Evolutionary conservation across 2,888 invertebrate species (phyloP).

Genomic region (Cabera pusaria): DNA sequence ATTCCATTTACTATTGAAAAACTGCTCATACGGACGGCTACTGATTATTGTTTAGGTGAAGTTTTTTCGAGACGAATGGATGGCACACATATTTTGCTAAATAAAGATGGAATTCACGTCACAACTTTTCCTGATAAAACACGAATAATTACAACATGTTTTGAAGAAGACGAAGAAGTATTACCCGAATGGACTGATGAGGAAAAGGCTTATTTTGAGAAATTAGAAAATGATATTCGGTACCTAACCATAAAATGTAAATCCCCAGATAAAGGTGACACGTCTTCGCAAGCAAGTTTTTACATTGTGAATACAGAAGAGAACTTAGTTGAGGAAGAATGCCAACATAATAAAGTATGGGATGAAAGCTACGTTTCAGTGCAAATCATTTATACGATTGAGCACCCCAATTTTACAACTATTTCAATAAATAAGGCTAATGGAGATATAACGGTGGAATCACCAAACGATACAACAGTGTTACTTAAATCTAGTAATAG

Average conservation of each 20-base stretch:
- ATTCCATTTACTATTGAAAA: slow-evolving; percentile 50
- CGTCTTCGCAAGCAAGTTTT: too few relatives aligned
- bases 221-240: too few relatives aligned
- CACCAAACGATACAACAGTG: slow-evolving; percentile 59
- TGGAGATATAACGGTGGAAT: slow-evolving; percentile 54
- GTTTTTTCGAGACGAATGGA: slow-evolving; percentile 70
- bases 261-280: too few relatives aligned
- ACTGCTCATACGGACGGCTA: slow-evolving; percentile 64
- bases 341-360: too few relatives aligned
- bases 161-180: slow-evolving; percentile 62
- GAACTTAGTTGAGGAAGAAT: too few relatives aligned
- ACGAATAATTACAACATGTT: slow-evolving; percentile 57
- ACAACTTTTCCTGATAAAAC: slow-evolving; percentile 69
- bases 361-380: slow-evolving; percentile 71
- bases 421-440: slow-evolving; percentile 65
- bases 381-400: slow-evolving; percentile 58
- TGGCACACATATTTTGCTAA: slow-evolving; percentile 64
- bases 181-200: slow-evolving; percentile 70
- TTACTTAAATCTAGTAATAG: slow-evolving; percentile 48
- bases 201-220: slow-evolving; percentile 48
- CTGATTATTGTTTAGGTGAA: slow-evolving; percentile 67
- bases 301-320: slow-evolving; percentile 36
- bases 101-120: slow-evolving; percentile 63
- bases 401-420: slow-evolving; percentile 81
- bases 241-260: too few relatives aligned